Evolutionary conservation across 2,888 invertebrate genomes (phyloP).

Genomic region (Octonoba sinensis): DNA sequence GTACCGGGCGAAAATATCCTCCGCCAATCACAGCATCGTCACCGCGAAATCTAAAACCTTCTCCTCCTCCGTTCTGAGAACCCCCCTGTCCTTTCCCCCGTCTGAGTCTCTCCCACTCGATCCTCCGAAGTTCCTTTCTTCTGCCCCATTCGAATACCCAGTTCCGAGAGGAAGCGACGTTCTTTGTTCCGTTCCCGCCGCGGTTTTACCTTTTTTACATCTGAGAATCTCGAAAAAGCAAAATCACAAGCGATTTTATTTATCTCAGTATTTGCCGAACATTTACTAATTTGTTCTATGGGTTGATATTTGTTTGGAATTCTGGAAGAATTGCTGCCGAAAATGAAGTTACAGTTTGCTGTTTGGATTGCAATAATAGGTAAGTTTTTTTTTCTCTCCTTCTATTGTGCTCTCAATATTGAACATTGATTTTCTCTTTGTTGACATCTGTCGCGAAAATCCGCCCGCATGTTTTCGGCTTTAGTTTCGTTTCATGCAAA

Average conservation of each 20-base stretch:
- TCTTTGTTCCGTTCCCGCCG: background rate
- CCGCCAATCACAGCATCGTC: conserved; percentile 53
- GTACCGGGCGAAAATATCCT: background rate
- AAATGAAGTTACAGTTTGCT: conserved; percentile 2
- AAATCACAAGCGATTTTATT: background rate
- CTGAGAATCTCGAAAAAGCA: conserved; percentile 3
- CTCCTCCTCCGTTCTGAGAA: conserved; percentile 24
- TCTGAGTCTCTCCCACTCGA: conserved; percentile 17
- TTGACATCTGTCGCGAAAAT: too few species aligned
- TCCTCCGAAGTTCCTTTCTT: background rate
- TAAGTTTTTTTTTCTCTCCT: background rate
- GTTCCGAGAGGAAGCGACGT: conserved; percentile 18
- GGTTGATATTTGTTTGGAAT: conserved; percentile 1
- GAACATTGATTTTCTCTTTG: too few species aligned
- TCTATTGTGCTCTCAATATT: too few species aligned
- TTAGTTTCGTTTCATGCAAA: too few species aligned
- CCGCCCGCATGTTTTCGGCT: too few species aligned
- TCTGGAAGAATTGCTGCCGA: background rate
- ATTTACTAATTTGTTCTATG: conserved; percentile 10
- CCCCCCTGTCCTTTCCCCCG: conserved; percentile 26
- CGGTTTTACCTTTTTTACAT: conserved; percentile 5
- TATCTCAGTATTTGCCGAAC: background rate
- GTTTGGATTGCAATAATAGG: conserved; percentile 1
- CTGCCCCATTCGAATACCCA: conserved; percentile 14
- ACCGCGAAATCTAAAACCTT: conserved; percentile 55